phyloP scores from a whole-genome alignment of 2,797 vertebrate species.

The Dallia pectoralis region DNA sequence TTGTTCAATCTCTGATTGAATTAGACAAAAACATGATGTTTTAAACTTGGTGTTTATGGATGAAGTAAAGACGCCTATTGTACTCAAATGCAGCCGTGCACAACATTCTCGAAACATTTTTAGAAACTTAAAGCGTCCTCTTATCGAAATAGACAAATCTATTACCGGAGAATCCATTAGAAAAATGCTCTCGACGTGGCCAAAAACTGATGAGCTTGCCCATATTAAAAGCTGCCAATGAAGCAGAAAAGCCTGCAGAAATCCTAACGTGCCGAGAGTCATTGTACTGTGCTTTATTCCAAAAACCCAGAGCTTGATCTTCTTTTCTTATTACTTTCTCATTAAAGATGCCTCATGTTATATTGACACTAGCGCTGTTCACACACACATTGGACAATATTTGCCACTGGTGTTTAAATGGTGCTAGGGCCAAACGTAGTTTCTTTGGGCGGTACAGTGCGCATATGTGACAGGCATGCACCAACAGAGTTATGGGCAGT shows the following conservation, averaged over 20 bases:
- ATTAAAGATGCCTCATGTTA: slow-evolving; percentile 24
- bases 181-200: slow-evolving; percentile 51
- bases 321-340: slow-evolving; percentile 32
- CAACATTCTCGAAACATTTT: slow-evolving; percentile 45
- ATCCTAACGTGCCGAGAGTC: slow-evolving; percentile 48
- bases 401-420: neutral
- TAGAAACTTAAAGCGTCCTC: slow-evolving; percentile 53
- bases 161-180: slow-evolving; percentile 63
- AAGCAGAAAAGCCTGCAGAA: slow-evolving; percentile 46
- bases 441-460: no score
- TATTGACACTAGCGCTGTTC: slow-evolving; percentile 29
- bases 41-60: neutral
- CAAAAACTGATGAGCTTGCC: slow-evolving; percentile 61
- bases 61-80: neutral
- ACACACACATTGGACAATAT: slow-evolving; percentile 7
- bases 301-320: slow-evolving; percentile 40
- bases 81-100: neutral
- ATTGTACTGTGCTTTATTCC: slow-evolving; percentile 52
- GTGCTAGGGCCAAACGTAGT: no score
- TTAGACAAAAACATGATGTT: neutral
- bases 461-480: no score
- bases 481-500: no score
- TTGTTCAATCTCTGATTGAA: neutral
- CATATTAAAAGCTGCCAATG: slow-evolving; percentile 53
- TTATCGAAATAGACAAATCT: slow-evolving; percentile 64